Conservation (phyloP, 2,888 invertebrate genomes). For the Eupithecia pulchellata region DNA sequence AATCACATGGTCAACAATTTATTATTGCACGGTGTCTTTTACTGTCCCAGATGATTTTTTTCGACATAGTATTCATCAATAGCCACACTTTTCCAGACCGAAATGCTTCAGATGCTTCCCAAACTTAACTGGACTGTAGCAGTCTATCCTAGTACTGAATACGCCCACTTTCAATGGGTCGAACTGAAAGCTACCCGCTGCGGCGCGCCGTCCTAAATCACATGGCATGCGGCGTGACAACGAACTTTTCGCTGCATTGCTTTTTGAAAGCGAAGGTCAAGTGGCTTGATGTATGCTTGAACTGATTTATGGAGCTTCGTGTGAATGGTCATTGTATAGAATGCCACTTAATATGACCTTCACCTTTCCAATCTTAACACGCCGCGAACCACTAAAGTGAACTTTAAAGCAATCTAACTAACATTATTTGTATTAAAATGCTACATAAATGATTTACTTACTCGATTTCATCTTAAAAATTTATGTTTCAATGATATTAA, state of each 20-base stretch:
- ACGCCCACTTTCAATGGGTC: slow-evolving; percentile 31
- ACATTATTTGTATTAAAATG: background rate
- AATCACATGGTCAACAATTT: slow-evolving; percentile 68
- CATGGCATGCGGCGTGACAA: slow-evolving; percentile 49
- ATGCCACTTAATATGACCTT: background rate
- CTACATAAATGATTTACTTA: background rate
- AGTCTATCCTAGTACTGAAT: slow-evolving; percentile 21
- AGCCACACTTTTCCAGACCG: too few relatives aligned
- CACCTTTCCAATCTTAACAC: background rate
- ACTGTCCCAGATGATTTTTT: too few relatives aligned
- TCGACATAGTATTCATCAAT: too few relatives aligned
- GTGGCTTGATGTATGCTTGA: slow-evolving; percentile 21
- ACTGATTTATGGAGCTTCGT: slow-evolving; percentile 28
- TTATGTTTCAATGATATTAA: too few relatives aligned
- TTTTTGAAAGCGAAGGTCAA: slow-evolving; percentile 33
- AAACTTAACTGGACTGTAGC: too few relatives aligned
- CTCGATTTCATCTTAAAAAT: background rate
- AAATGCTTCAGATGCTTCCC: too few relatives aligned
- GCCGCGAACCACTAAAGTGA: background rate
- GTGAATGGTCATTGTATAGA: slow-evolving; percentile 20
- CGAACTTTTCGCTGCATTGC: slow-evolving; percentile 39
- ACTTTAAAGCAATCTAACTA: background rate
- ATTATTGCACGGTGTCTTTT: too few relatives aligned
- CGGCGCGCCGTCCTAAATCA: slow-evolving; percentile 79
- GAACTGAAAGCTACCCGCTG: slow-evolving; percentile 39